Conservation (phyloP, 2,113 vertebrate genomes). For the Larimichthys crocea region DNA sequence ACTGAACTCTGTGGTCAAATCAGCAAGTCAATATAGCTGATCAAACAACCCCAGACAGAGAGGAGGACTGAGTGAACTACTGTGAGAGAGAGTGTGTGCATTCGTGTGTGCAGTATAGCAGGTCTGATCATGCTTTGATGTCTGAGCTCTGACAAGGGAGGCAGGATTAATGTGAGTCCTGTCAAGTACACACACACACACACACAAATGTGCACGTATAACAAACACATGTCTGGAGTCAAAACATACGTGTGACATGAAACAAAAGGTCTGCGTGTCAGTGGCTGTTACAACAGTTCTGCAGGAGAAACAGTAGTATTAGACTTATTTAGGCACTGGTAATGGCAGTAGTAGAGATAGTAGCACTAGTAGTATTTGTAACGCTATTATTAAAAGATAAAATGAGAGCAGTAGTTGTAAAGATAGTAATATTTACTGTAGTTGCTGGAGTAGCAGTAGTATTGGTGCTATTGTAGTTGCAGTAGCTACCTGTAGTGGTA, state of each 20-base stretch:
- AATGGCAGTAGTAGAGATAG: background rate
- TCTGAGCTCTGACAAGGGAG: slow-evolving; percentile 52
- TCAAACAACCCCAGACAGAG: slow-evolving; percentile 52
- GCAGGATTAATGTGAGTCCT: slow-evolving; percentile 42
- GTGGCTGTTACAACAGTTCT: background rate
- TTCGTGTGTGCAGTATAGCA: slow-evolving; percentile 48
- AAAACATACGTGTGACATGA: background rate
- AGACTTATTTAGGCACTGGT: background rate
- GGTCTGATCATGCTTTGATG: slow-evolving; percentile 68
- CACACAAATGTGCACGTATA: background rate
- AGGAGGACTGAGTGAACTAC: slow-evolving; percentile 12
- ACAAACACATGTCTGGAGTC: slow-evolving; percentile 3
- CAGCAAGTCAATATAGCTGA: slow-evolving; percentile 60
- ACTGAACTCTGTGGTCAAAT: slow-evolving; percentile 50
- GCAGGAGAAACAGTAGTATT: background rate
- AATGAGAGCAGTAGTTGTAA: background rate
- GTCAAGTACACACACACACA: slow-evolving; percentile 17
- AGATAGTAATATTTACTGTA: background rate
- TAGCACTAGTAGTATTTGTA: background rate
- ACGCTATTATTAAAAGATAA: background rate
- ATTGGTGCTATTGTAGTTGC: background rate
- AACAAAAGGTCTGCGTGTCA: background rate
- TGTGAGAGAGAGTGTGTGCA: slow-evolving; percentile 4
- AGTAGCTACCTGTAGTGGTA: too few species aligned
- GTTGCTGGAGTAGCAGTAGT: background rate